Percentiles rank a stretch among this genome's conserved stretches.
Evolutionary conservation across 2,113 vertebrate species (phyloP).

Genomic region (Scartelaos histophorus): DNA sequence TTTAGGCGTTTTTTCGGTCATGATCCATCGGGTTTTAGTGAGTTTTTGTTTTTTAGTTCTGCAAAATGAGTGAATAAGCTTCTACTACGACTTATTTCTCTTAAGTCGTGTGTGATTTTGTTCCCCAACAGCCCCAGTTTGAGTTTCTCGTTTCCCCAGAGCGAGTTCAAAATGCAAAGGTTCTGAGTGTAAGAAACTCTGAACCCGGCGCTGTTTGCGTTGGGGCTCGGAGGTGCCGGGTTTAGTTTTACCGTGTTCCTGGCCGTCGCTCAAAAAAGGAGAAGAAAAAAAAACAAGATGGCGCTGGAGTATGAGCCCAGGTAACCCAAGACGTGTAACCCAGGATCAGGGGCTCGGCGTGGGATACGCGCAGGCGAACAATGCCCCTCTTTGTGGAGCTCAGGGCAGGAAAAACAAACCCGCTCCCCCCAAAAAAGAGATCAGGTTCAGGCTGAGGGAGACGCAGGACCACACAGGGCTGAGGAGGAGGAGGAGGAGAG

Average conservation of each 20-base stretch:
- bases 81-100: too few species aligned
- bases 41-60: too few species aligned
- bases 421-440: slow-evolving; percentile 77
- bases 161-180: slow-evolving; percentile 13
- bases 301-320: slow-evolving; percentile 74
- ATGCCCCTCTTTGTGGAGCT: slow-evolving; percentile 76
- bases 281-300: not conserved
- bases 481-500: slow-evolving; percentile 33
- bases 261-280: slow-evolving; percentile 54
- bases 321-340: slow-evolving; percentile 67
- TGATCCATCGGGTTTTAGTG: too few species aligned
- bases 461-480: slow-evolving; percentile 74
- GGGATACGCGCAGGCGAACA: slow-evolving; percentile 75
- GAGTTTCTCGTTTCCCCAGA: slow-evolving; percentile 31
- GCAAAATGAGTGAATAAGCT: too few species aligned
- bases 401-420: slow-evolving; percentile 73
- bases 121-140: slow-evolving; percentile 14
- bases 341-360: slow-evolving; percentile 72
- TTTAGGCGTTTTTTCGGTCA: too few species aligned
- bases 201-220: slow-evolving; percentile 56
- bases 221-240: slow-evolving; percentile 42
- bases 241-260: slow-evolving; percentile 60
- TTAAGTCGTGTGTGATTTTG: slow-evolving; percentile 27
- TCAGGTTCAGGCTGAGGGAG: slow-evolving; percentile 75
- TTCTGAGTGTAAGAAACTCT: slow-evolving; percentile 43